Base-by-base conservation (phyloP, 2,113 vertebrate species). In the Siniperca chuatsi region DNA sequence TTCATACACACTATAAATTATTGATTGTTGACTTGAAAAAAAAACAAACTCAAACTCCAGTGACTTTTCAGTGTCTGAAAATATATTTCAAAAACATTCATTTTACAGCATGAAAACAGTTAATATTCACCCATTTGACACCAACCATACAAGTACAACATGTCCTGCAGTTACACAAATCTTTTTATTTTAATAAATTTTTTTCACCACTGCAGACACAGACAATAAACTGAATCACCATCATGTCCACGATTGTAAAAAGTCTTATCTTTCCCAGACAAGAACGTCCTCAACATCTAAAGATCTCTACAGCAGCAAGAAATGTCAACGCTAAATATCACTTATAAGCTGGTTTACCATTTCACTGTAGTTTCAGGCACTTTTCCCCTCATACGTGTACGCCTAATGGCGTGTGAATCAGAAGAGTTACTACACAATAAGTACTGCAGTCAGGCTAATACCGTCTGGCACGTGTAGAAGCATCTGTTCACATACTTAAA, bases 11-110 rank as follows among this genome's bases (percentile, higher is more conserved):
- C 15, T 13, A 42, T 16, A 35, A 35, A 73, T 35, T 18, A 73
- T 64, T 21, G 9, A 33, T 12, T 48, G 13, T 52, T 23, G 37
- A 42, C 11, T 58, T 35, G 9, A 15, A 62, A 64, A 15, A 62
- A 64, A 48, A 70, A 62, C 55, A 61, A 61, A 64, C 42, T 65
- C 67, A 0, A 46, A 21, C 20, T 50, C 46, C 46, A 48, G 46
- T 15, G 0, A 50, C 13, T 44, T 79, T 83, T 87, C 75, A 76
- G 29, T 57, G 48, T 90, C 84, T 82, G 86, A 91, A 92, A 92
- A 92, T 92, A 92, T 91, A 89, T 91, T 90, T 90, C 4, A 89
- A 89, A 91, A 90, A 93, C 68, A 82, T 79, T 84, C 12, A 83
- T 91, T 87, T 91, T 6, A 92, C 78, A 79, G 67, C 83, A 80